phyloP scores from a whole-genome alignment of 2,797 vertebrate genomes.

The Labeo calbasu region DNA sequence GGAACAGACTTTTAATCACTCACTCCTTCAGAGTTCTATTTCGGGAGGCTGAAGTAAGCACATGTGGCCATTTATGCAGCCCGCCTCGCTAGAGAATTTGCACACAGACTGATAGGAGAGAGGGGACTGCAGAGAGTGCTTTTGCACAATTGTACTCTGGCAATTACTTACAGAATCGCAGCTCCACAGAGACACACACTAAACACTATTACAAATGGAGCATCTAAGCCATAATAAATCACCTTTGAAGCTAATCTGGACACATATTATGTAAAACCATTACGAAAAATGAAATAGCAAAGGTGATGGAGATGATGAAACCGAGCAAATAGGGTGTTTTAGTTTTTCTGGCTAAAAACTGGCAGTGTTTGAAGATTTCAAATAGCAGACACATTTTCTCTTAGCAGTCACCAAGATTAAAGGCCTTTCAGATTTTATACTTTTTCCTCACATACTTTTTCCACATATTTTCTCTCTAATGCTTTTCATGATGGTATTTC shows the following conservation, averaged over 20 bases:
- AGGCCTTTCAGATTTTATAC: background rate
- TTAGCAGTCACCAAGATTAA: slow-evolving; percentile 9
- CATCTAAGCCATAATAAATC: slow-evolving; percentile 6
- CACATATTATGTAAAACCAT: slow-evolving; percentile 18
- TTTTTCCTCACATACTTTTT: background rate
- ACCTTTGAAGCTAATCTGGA: slow-evolving; percentile 20
- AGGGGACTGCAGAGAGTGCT: slow-evolving; percentile 12
- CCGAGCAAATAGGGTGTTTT: background rate
- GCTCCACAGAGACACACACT: slow-evolving; percentile 2
- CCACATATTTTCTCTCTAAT: background rate
- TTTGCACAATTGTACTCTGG: slow-evolving; percentile 2
- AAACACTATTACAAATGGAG: background rate
- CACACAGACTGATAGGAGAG: background rate
- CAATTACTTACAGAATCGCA: slow-evolving; percentile 26
- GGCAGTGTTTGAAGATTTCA: slow-evolving; percentile 17
- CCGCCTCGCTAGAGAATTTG: background rate
- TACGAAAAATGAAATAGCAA: background rate
- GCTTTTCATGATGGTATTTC: background rate
- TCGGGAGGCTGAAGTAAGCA: slow-evolving; percentile 17
- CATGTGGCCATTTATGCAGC: slow-evolving; percentile 7
- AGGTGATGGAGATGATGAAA: slow-evolving; percentile 17
- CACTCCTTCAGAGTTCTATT: slow-evolving; percentile 29
- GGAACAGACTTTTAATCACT: slow-evolving; percentile 14
- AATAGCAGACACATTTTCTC: slow-evolving; percentile 20
- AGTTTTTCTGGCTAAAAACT: background rate